Conservation (phyloP, 92 coral and sea anemone species). For the Paragorgia papillata region DNA sequence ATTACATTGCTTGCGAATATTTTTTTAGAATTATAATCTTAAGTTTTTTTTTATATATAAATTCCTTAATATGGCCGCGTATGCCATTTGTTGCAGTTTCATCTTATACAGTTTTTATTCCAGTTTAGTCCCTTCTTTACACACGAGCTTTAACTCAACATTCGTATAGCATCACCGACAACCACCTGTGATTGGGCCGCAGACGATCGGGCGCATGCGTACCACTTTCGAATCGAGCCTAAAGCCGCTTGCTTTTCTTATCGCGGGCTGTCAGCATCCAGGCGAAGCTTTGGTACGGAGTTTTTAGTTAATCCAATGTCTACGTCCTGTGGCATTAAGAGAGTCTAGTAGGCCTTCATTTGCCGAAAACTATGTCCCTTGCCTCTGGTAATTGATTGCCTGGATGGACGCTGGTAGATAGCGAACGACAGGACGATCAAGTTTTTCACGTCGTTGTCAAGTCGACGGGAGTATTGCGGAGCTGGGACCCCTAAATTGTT, state of each 20-base stretch:
- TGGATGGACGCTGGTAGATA: slow-evolving; percentile 95
- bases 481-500: slow-evolving; percentile 79
- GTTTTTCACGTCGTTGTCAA: slow-evolving; percentile 91
- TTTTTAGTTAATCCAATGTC: slow-evolving; percentile 79
- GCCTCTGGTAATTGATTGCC: slow-evolving; percentile 98
- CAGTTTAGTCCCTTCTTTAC: no score
- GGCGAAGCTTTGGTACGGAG: slow-evolving; percentile 82
- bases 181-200: slow-evolving; percentile 96
- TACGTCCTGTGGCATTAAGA: slow-evolving; percentile 93
- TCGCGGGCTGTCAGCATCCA: slow-evolving; percentile 94
- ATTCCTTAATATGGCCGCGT: no score
- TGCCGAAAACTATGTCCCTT: slow-evolving; percentile 81
- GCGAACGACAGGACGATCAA: slow-evolving; percentile 89
- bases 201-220: slow-evolving; percentile 89
- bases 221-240: slow-evolving; percentile 84
- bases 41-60: no score
- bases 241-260: slow-evolving; percentile 77
- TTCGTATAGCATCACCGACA: slow-evolving; percentile 61
- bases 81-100: no score
- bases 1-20: no score
- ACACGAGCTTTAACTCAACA: slow-evolving; percentile 18
- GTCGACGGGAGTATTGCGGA: slow-evolving; percentile 99
- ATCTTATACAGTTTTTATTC: no score
- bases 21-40: no score
- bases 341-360: slow-evolving; percentile 91